phyloP scores from a whole-genome alignment of 2,113 vertebrate genomes.

The Ictalurus furcatus region DNA sequence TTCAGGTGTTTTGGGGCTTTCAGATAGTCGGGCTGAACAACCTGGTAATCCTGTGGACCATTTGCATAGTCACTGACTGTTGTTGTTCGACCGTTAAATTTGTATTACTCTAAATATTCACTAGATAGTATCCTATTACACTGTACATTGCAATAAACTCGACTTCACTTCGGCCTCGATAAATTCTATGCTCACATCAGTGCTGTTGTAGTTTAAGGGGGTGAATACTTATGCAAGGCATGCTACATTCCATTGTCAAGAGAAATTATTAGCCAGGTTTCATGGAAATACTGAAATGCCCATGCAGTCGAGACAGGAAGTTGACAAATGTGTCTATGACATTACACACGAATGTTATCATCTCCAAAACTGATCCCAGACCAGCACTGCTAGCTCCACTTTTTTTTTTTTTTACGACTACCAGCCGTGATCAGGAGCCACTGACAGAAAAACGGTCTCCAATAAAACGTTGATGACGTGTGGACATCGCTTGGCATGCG shows the following conservation, averaged over 20 bases:
- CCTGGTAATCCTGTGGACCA: not conserved
- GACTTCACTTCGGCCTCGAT: not conserved
- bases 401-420: not conserved
- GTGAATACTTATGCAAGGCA: not conserved
- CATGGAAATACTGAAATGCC: not conserved
- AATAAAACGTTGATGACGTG: constrained; percentile 23
- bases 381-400: not conserved
- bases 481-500: constrained; percentile 10
- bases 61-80: no score
- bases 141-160: no score
- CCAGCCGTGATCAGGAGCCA: constrained; percentile 13
- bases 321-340: not conserved
- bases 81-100: no score
- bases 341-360: not conserved
- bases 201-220: not conserved
- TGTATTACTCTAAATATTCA: not conserved
- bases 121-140: no score
- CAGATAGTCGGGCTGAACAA: not conserved
- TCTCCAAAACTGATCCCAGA: not conserved
- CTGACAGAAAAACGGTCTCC: constrained; percentile 30
- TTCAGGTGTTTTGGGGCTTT: not conserved
- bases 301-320: not conserved
- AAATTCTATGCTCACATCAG: not conserved
- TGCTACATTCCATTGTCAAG: not conserved
- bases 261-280: not conserved